Conservation (phyloP, 2,797 vertebrate genomes). For the Crenuchus spilurus region DNA sequence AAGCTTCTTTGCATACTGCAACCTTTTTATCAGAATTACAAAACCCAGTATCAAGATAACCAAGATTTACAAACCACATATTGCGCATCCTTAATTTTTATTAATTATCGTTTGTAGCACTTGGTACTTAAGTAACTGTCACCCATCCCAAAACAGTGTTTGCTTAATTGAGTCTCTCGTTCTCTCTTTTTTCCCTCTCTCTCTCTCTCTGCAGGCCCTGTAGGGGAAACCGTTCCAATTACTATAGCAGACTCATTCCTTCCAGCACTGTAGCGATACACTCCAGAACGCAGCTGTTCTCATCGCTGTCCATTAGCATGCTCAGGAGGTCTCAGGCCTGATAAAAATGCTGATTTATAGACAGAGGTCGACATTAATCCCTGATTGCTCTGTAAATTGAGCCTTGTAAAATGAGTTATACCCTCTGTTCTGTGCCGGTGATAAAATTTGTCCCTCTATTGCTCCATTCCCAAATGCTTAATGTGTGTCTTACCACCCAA, state of each 20-base stretch:
- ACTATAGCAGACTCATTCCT: constrained; percentile 36
- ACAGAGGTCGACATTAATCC: constrained; percentile 55
- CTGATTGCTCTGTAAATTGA: constrained; percentile 61
- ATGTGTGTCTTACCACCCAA: constrained; percentile 39
- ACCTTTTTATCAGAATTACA: neutral
- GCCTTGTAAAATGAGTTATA: constrained; percentile 57
- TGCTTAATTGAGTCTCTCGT: no score
- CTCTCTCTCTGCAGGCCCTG: constrained; percentile 18
- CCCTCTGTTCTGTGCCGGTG: constrained; percentile 15
- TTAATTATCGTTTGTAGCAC: constrained; percentile 3
- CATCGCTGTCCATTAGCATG: constrained; percentile 55
- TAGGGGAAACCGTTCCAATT: constrained; percentile 53
- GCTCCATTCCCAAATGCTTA: constrained; percentile 39
- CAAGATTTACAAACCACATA: neutral
- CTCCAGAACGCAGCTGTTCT: constrained; percentile 43
- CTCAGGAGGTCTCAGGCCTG: constrained; percentile 53
- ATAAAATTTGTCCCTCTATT: constrained; percentile 42
- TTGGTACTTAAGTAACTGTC: constrained; percentile 25
- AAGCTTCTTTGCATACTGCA: neutral
- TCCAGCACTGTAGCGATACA: constrained; percentile 10
- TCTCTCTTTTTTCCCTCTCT: constrained; percentile 11
- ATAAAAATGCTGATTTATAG: constrained; percentile 64
- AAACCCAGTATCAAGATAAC: neutral
- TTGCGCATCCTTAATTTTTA: neutral
- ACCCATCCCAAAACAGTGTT: constrained; percentile 30